Base-by-base conservation (phyloP, 2,888 invertebrate genomes). In the Himalopsyche kuldschensis region DNA sequence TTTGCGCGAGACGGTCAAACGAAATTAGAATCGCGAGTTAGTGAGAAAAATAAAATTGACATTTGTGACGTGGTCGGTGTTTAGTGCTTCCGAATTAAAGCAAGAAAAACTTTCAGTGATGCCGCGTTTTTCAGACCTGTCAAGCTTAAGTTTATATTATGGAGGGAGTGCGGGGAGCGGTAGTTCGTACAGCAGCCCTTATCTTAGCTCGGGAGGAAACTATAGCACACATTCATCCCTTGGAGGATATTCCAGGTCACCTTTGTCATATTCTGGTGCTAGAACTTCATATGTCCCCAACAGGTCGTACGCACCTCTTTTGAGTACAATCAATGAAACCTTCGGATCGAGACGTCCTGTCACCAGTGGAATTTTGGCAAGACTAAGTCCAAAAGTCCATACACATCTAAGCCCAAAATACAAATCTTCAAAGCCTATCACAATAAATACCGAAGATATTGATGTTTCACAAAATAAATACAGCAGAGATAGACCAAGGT, bases 361-460 rank as follows among this genome's bases (percentile, higher is more conserved):
- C 89, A 87, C 91, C 90, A 20, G 88, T 89, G 32, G 76, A 0
- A 77, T 85, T 17, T 20, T 86, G 3, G 6, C 82, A 1, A 80
- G 85, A 3, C 76, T 85, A 8, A 86, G 86, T 46, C 86, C 86
- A 30, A 84, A 86, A 76, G 78, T 86, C 35, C 81, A 83, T n/a
- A 27, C 81, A 0, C 84, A 80, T 11, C 30, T 85, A 10, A 85
- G 86, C 75, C 84, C 85, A 17, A 85, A 84, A 31, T 85, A 85
- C 35, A 82, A 80, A 76, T 41, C 82, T 27, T 35, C 76, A 90
- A 93, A 95, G 80, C 96, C 96, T 1, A 94, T 95, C 79, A 93
- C 94, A 87, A 95, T 96, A 86, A 96, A 96, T 89, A 96, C 97
- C 3, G 96, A 96, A 41, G 96, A 96, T 88, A 97, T 97, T 87